Conservation (phyloP, 2,113 vertebrate species). For the Neolamprologus kungweensis region DNA sequence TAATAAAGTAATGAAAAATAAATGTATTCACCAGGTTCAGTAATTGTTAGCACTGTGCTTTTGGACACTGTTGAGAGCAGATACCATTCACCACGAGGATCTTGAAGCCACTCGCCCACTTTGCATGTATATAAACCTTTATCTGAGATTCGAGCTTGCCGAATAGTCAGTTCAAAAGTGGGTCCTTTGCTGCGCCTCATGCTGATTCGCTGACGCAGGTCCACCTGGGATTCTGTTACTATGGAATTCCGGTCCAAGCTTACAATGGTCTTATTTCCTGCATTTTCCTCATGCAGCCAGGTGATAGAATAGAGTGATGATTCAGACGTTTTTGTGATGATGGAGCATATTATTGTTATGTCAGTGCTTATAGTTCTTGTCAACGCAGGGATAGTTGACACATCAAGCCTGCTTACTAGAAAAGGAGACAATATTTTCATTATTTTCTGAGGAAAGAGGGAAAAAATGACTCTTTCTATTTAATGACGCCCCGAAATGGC, state of each 20-base stretch:
- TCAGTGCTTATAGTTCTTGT: not conserved
- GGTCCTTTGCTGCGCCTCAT: slow-evolving; percentile 13
- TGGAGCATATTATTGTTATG: slow-evolving; percentile 46
- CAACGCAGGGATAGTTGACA: not conserved
- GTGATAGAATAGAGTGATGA: slow-evolving; percentile 55
- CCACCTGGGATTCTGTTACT: rapidly evolving
- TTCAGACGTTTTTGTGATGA: not conserved
- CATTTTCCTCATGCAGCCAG: slow-evolving; percentile 43
- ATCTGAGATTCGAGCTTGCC: slow-evolving; percentile 44
- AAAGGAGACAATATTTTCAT: too few relatives aligned
- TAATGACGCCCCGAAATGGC: too few relatives aligned
- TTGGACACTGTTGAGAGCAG: slow-evolving; percentile 1
- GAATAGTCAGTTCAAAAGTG: slow-evolving; percentile 54
- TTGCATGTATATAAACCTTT: slow-evolving; percentile 55
- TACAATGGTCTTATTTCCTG: slow-evolving; percentile 21
- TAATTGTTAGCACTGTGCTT: slow-evolving; percentile 14
- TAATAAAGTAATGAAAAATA: not conserved
- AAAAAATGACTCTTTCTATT: too few relatives aligned
- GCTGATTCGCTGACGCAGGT: slow-evolving; percentile 29
- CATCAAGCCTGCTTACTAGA: slow-evolving; percentile 44
- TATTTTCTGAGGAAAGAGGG: too few relatives aligned
- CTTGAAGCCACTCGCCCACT: slow-evolving; percentile 69
- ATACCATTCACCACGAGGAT: slow-evolving; percentile 62
- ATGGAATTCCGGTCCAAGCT: not conserved
- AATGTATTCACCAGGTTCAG: slow-evolving; percentile 40